phyloP scores from a whole-genome alignment of 2,797 vertebrate genomes.

The Botia almorhae region DNA sequence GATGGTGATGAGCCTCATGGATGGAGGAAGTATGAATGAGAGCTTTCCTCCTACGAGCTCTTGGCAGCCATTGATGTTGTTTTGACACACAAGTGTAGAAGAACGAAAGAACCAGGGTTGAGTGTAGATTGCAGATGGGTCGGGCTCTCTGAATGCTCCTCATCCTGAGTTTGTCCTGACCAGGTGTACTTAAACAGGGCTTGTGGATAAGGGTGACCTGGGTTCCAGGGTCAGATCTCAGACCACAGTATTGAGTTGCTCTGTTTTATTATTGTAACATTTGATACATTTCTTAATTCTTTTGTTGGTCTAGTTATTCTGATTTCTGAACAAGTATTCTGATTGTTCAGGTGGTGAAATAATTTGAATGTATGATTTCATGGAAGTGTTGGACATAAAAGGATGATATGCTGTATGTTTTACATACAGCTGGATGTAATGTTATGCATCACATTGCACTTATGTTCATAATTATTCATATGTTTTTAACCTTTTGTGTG shows the following conservation, averaged over 20 bases:
- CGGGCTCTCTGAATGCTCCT: neutral
- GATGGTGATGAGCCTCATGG: slow-evolving; percentile 25
- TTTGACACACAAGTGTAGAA: slow-evolving; percentile 52
- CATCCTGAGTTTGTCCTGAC: neutral
- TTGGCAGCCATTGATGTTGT: slow-evolving; percentile 43
- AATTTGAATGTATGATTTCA: too few species aligned
- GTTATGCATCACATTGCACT: too few species aligned
- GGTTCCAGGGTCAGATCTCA: neutral
- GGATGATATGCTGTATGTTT: too few species aligned
- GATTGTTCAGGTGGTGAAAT: too few species aligned
- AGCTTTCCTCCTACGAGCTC: slow-evolving; percentile 38
- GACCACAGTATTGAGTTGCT: neutral
- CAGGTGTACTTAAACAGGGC: neutral
- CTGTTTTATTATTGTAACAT: too few species aligned
- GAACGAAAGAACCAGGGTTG: slow-evolving; percentile 15
- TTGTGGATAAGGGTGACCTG: neutral
- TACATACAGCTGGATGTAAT: too few species aligned
- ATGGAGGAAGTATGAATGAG: slow-evolving; percentile 75
- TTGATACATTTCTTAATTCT: too few species aligned
- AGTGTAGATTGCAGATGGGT: neutral
- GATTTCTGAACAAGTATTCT: too few species aligned
- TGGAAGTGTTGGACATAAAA: too few species aligned
- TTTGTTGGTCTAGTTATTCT: too few species aligned
- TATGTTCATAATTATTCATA: too few species aligned
- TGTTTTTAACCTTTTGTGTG: too few species aligned